Percentiles rank a stretch among this genome's conserved stretches.
These are phyloP conservation scores for Labeo calbasu DNA, from an alignment of 2,797 vertebrate species.

Conservation along the genomic window DNA sequence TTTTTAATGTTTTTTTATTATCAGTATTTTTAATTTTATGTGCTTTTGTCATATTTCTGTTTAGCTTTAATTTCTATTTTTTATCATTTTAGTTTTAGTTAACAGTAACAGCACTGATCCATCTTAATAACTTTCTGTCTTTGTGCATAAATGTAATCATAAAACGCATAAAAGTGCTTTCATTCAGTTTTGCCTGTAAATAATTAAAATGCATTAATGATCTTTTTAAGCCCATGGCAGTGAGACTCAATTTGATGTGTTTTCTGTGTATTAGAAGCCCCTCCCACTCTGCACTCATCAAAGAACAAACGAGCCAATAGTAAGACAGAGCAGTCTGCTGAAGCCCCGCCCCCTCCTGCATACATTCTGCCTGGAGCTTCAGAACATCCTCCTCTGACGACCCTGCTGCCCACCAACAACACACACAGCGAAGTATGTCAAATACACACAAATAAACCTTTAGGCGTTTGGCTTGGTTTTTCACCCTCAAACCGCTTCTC, in stretches of 20 bases:
- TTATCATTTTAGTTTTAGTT: not conserved
- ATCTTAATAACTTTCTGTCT: not conserved
- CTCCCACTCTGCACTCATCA: constrained; percentile 62
- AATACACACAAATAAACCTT: constrained; percentile 14
- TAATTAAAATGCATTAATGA: not conserved
- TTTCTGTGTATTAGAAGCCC: constrained; percentile 65
- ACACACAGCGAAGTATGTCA: constrained; percentile 75
- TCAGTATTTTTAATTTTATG: too few relatives aligned
- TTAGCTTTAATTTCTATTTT: not conserved
- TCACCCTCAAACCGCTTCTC: constrained; percentile 16
- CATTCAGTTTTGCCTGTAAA: not conserved
- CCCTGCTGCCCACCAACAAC: constrained; percentile 76
- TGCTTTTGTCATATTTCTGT: not conserved
- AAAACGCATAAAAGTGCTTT: not conserved
- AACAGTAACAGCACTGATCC: not conserved
- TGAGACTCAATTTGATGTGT: not conserved
- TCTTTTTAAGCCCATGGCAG: not conserved
- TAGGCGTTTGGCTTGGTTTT: not conserved
- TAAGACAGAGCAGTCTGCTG: constrained; percentile 73
- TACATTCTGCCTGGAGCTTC: constrained; percentile 82
- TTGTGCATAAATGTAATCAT: not conserved
- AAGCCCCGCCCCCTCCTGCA: constrained; percentile 77
- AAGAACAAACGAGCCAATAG: constrained; percentile 78
- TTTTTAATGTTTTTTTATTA: too few relatives aligned
- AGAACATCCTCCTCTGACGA: constrained; percentile 80